These are phyloP conservation scores for Pyrochroa serraticornis DNA, from an alignment of 2,888 invertebrate genomes.

Conservation along the genomic window DNA sequence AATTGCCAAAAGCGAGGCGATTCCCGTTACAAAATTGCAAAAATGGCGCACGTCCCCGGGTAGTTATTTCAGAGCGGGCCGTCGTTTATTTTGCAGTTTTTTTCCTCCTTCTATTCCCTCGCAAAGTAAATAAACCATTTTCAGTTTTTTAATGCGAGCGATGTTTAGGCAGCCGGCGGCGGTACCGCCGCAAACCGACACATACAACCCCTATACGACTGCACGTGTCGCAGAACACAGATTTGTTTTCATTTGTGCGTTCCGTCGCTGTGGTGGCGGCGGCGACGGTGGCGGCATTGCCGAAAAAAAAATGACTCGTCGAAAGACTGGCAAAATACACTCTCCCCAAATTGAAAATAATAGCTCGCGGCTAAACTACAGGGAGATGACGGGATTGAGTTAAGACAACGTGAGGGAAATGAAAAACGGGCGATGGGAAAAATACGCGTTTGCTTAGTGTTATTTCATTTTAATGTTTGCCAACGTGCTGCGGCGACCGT, in stretches of 20 bases:
- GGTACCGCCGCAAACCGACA: conserved; percentile 5
- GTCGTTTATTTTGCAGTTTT: no score
- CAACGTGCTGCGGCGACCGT: conserved; percentile 2
- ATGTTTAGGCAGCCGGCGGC: conserved; percentile 14
- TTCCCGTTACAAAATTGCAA: no score
- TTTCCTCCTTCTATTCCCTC: not conserved
- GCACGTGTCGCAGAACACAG: conserved; percentile 35
- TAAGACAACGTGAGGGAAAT: conserved; percentile 49
- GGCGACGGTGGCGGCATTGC: conserved; percentile 6
- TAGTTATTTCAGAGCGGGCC: no score
- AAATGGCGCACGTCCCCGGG: no score
- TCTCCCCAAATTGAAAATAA: conserved; percentile 52
- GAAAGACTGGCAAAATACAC: conserved; percentile 45
- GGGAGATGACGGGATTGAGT: conserved; percentile 49
- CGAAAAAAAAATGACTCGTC: conserved; percentile 35
- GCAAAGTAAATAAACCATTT: not conserved
- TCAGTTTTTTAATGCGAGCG: not conserved
- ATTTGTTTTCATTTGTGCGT: conserved; percentile 48
- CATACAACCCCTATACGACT: not conserved
- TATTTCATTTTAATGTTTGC: conserved; percentile 20
- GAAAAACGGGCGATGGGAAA: conserved; percentile 30
- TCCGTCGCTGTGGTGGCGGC: no score
- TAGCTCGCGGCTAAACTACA: conserved; percentile 44
- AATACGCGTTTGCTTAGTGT: conserved; percentile 19
- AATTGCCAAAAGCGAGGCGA: no score